Evolutionary conservation across 2,113 vertebrate genomes (phyloP).

Genomic region (Nothobranchius furzeri): DNA sequence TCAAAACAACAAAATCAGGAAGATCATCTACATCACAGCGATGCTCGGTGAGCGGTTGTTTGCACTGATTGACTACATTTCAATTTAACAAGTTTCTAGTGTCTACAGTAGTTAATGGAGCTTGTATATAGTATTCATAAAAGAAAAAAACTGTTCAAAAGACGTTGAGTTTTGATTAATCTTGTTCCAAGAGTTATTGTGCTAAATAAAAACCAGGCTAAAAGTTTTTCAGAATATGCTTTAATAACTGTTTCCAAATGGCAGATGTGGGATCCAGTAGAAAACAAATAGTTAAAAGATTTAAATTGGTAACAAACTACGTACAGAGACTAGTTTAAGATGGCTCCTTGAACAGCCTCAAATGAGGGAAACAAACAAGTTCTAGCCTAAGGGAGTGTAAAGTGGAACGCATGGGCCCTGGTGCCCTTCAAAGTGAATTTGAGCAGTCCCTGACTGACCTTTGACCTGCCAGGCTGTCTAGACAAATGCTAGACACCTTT

Average conservation of each 20-base stretch:
- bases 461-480: too few species aligned
- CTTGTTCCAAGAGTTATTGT: slow-evolving; percentile 19
- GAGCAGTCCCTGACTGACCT: too few species aligned
- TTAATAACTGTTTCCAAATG: not conserved
- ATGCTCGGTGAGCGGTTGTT: slow-evolving; percentile 67
- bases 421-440: too few species aligned
- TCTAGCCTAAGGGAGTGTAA: not conserved
- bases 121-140: slow-evolving; percentile 33
- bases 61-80: slow-evolving; percentile 68
- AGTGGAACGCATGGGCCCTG: too few species aligned
- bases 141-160: slow-evolving; percentile 33
- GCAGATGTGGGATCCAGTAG: too few species aligned
- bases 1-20: slow-evolving; percentile 70
- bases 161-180: slow-evolving; percentile 19
- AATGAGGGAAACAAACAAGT: not conserved
- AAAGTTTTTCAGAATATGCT: not conserved
- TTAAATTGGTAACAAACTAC: too few species aligned
- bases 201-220: slow-evolving; percentile 5
- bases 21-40: slow-evolving; percentile 60
- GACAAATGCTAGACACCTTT: too few species aligned
- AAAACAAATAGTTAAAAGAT: too few species aligned
- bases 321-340: too few species aligned
- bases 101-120: slow-evolving; percentile 44
- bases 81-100: slow-evolving; percentile 51
- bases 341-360: not conserved